A percentile compares a stretch with the other conserved stretches of the same genome.
Conservation (phyloP, 2,888 invertebrate genomes). For the Rapana venosa region DNA sequence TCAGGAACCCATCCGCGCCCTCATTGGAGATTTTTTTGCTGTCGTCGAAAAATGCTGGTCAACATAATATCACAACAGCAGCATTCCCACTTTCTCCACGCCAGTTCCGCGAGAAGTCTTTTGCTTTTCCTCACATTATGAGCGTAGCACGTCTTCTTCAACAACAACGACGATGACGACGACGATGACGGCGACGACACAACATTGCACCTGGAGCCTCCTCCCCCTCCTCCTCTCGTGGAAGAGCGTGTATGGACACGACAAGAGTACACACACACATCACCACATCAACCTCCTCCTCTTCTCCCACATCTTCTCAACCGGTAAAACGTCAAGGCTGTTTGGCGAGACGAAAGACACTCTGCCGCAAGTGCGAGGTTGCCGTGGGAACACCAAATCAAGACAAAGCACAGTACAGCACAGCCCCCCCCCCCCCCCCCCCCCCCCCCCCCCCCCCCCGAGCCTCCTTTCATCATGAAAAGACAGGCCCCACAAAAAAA, state of each 20-base stretch:
- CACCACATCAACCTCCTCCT: neutral
- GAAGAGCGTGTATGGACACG: constrained; percentile 20
- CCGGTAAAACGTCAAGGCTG: constrained; percentile 29
- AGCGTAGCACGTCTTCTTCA: neutral
- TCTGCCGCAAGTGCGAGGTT: constrained; percentile 16
- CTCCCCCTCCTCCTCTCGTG: neutral
- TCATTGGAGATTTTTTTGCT: neutral
- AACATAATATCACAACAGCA: constrained; percentile 13
- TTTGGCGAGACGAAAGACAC: constrained; percentile 28
- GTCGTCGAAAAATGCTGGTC: constrained; percentile 3
- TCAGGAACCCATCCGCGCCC: neutral
- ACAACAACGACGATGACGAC: neutral
- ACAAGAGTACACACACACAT: neutral
- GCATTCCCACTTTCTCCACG: constrained; percentile 17
- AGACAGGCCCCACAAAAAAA: neutral
- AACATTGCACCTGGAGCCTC: constrained; percentile 27
- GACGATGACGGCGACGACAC: neutral
- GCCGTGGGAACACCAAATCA: constrained; percentile 21
- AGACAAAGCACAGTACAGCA: constrained; percentile 23
- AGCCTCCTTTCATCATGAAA: neutral
- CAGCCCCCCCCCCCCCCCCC: neutral
- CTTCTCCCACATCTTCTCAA: neutral
- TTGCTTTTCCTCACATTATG: neutral
- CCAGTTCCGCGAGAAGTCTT: neutral
- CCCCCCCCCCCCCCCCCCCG: no score